These are phyloP conservation scores for Dynastes grantii DNA, from an alignment of 2,888 invertebrate species.

Conservation along the genomic window DNA sequence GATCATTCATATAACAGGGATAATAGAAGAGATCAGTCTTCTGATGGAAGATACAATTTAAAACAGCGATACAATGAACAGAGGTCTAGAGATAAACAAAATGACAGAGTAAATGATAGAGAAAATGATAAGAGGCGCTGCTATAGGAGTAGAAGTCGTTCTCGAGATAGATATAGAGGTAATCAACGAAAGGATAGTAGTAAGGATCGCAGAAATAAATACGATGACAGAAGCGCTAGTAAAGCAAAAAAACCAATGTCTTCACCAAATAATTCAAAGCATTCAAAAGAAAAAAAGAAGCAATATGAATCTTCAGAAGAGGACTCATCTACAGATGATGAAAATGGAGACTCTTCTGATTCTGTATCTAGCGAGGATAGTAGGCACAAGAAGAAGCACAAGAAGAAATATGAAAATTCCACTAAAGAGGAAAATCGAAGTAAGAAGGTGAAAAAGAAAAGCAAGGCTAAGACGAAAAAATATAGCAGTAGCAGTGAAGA, in stretches of 20 bases:
- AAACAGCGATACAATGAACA: not conserved
- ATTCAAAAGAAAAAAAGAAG: constrained; percentile 45
- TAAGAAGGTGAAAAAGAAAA: constrained; percentile 36
- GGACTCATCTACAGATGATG: constrained; percentile 54
- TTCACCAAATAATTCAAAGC: not conserved
- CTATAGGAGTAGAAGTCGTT: constrained; percentile 33
- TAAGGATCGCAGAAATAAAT: constrained; percentile 56
- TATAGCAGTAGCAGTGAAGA: constrained; percentile 33
- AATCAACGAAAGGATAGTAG: constrained; percentile 17
- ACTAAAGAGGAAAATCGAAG: constrained; percentile 42
- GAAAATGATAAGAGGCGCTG: not conserved
- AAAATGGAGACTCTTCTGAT: constrained; percentile 46
- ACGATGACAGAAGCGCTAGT: not conserved
- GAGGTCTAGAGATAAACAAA: not conserved
- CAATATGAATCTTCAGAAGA: constrained; percentile 47
- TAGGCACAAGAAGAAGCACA: constrained; percentile 60
- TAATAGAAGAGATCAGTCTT: constrained; percentile 18
- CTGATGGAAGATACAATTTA: not conserved
- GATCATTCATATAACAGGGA: constrained; percentile 1
- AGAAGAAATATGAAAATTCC: constrained; percentile 50
- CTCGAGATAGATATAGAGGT: constrained; percentile 13
- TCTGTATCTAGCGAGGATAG: constrained; percentile 51
- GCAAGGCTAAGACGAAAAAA: constrained; percentile 6
- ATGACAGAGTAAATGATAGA: not conserved
- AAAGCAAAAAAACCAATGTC: not conserved